Percentiles rank a stretch among this genome's conserved stretches.
phyloP scores from a whole-genome alignment of 2,797 vertebrate genomes.

The Cyclura pinguis region DNA sequence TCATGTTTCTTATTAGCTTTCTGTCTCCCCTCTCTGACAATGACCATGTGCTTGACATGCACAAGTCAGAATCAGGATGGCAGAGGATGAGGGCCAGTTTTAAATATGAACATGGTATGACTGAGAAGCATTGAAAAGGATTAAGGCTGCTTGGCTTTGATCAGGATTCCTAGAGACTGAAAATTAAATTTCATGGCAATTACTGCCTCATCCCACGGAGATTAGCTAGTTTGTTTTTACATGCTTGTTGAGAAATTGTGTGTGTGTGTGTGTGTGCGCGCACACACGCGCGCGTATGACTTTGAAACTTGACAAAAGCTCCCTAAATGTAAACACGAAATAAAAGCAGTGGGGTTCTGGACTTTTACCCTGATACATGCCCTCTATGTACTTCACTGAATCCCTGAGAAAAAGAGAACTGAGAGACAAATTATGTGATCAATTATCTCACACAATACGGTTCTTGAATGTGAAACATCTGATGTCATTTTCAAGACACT shows the following conservation, averaged over 20 bases:
- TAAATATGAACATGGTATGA: slow-evolving; percentile 25
- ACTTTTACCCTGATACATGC: not conserved
- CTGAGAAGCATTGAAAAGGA: slow-evolving; percentile 27
- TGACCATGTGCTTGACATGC: not conserved
- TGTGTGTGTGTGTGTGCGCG: not conserved
- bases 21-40: not conserved
- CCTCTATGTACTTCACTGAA: not conserved
- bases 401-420: not conserved
- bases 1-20: not conserved
- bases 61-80: slow-evolving; percentile 3
- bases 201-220: slow-evolving; percentile 22
- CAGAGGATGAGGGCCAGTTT: not conserved
- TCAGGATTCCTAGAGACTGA: slow-evolving; percentile 20
- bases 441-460: not conserved
- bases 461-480: not conserved
- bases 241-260: not conserved
- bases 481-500: not conserved
- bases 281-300: not conserved
- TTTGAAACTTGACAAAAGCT: slow-evolving; percentile 8
- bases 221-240: slow-evolving; percentile 15
- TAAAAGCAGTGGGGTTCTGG: not conserved
- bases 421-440: not conserved
- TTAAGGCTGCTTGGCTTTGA: slow-evolving; percentile 32
- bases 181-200: slow-evolving; percentile 44
- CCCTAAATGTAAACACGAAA: not conserved